Conservation (phyloP, 2,797 vertebrate genomes). For the Melanotaenia maccullochi region DNA sequence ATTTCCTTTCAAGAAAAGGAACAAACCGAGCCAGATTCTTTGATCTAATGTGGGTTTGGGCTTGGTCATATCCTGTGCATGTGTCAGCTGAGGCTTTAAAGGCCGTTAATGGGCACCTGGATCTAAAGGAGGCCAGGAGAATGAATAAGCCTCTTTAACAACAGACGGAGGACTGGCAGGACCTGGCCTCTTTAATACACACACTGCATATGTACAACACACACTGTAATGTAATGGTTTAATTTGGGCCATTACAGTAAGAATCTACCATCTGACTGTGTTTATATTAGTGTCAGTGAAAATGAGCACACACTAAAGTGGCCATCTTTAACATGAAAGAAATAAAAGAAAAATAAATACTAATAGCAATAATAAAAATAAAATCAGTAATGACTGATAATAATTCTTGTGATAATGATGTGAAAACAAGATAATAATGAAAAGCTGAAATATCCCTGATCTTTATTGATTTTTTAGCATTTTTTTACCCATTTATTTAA, state of each 20-base stretch:
- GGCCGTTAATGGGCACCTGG: neutral
- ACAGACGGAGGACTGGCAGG: neutral
- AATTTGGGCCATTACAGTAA: neutral
- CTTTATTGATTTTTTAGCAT: too few relatives aligned
- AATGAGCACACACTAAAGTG: neutral
- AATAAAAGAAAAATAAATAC: neutral
- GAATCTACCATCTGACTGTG: neutral
- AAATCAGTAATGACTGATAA: too few relatives aligned
- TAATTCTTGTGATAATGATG: neutral
- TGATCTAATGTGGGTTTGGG: neutral
- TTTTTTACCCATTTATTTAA: too few relatives aligned
- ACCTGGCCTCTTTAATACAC: slow-evolving; percentile 14
- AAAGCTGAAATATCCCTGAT: too few relatives aligned
- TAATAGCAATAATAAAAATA: neutral
- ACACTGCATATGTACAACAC: neutral
- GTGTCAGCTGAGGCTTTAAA: slow-evolving; percentile 11
- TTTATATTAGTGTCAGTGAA: neutral
- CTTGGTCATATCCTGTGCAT: neutral
- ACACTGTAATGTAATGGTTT: neutral
- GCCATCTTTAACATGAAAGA: neutral
- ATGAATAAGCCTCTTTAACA: slow-evolving; percentile 50
- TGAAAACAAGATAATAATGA: neutral
- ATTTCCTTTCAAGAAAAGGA: neutral
- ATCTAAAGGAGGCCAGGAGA: slow-evolving; percentile 31
- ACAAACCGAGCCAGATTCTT: neutral